A percentile compares a stretch with the other conserved stretches of the same genome.
Evolutionary conservation across 2,888 invertebrate genomes (phyloP).

Genomic region (Plutella xylostella): DNA sequence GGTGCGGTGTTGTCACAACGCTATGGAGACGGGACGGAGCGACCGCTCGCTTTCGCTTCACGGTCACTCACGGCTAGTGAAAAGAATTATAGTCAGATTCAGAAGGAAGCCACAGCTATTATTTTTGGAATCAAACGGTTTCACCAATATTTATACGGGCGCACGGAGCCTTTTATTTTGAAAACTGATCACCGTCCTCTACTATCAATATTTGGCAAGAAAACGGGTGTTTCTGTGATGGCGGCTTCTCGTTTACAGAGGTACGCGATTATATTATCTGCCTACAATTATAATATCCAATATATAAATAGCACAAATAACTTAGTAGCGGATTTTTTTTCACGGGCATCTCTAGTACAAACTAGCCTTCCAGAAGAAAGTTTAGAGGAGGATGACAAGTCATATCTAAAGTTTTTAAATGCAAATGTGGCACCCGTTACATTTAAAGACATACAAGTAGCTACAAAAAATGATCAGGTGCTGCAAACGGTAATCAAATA

Average conservation of each 20-base stretch:
- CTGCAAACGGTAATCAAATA: neutral
- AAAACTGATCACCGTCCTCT: no score
- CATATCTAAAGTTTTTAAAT: no score
- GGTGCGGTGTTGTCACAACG: no score
- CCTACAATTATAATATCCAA: slow-evolving; percentile 6
- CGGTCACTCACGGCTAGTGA: slow-evolving; percentile 8
- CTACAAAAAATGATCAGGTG: neutral
- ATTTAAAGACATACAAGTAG: slow-evolving; percentile 3
- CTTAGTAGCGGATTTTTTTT: slow-evolving; percentile 5
- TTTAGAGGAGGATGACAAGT: no score
- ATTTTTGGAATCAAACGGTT: slow-evolving; percentile 13
- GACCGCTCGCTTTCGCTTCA: slow-evolving; percentile 10
- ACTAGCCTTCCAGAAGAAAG: no score
- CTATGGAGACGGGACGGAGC: no score
- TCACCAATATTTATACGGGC: slow-evolving; percentile 14
- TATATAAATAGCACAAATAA: slow-evolving; percentile 1
- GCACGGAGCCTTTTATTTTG: slow-evolving; percentile 4
- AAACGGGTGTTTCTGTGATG: slow-evolving; percentile 10
- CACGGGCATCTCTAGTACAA: slow-evolving; percentile 3
- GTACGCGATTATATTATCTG: no score
- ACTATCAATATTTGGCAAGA: no score
- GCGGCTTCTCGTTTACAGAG: slow-evolving; percentile 7
- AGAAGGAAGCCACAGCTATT: slow-evolving; percentile 14
- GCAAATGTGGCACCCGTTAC: no score
- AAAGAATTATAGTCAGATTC: slow-evolving; percentile 11